Base-by-base conservation (phyloP, 2,797 vertebrate species). In the Peromyscus nudipes region DNA sequence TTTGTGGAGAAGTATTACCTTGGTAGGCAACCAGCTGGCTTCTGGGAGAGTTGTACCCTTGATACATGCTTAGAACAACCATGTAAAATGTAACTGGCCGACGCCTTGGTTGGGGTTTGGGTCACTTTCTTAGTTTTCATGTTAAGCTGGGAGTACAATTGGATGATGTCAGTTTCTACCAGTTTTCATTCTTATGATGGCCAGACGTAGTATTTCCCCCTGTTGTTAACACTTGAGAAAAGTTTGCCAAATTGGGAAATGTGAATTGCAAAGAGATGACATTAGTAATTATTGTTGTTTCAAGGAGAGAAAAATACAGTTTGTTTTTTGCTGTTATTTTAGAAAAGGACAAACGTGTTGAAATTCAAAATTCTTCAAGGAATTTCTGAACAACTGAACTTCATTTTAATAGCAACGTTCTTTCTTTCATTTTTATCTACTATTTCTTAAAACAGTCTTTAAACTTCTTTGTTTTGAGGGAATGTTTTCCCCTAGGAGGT, bases 151-250 rank as follows among this genome's bases (percentile, higher is more conserved):
- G 82, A 60, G 55, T 84, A 73, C 52, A 49, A 52, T n/a, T 17
- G 73, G 83, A 52, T 98, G 95, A 82, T 88, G 77, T 97, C 97
- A 98, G 25, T 71, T 52, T 91, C 95, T 94, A 94, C 88, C 65
- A 89, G 55, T 86, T 85, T 95, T 85, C 95, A 89, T 62, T 86
- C 31, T 84, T 94, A 34, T 1, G 85, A 97, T 90, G 29, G 25
- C 96, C 97, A 97, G 86, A 81, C 69, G 55, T 96, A 76, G 97
- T 98, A 93, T 97, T 98, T 98, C 96, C 89, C 96, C 89, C 89
- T 95, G 77, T 98, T 97, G 96, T 98, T 80, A 29, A 69, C 97
- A 94, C 92, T 91, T 97, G 91, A 93, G 81, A 93, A 97, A 96
- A 96, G 96, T 92, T 2, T 12, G 85, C 97, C 97, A 98, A 95